phyloP scores from a whole-genome alignment of 2,888 invertebrate genomes.

The Bruchidius siliquastri region DNA sequence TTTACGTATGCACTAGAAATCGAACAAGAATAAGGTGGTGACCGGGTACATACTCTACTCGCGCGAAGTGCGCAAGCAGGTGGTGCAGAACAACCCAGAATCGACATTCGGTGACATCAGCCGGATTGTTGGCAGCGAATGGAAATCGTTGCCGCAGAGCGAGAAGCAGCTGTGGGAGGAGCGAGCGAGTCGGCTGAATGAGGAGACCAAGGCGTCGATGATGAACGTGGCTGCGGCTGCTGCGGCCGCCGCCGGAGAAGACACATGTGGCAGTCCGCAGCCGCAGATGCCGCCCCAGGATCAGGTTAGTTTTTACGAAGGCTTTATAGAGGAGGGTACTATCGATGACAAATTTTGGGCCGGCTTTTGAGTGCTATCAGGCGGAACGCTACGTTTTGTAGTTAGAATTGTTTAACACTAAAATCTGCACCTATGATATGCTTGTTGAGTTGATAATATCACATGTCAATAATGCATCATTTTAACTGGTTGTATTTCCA shows the following conservation, averaged over 20 bases:
- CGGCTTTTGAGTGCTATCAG: no score
- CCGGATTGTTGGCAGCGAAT: constrained; percentile 75
- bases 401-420: no score
- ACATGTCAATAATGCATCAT: no score
- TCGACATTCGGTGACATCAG: constrained; percentile 86
- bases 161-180: constrained; percentile 95
- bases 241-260: neutral
- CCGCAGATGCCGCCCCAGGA: constrained; percentile 33
- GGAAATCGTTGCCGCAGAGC: constrained; percentile 84
- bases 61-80: constrained; percentile 88
- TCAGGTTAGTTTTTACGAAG: constrained; percentile 37
- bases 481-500: no score
- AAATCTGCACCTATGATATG: no score
- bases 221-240: neutral
- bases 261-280: neutral
- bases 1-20: constrained; percentile 38
- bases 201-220: constrained; percentile 68
- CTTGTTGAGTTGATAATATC: no score
- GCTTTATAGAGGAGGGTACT: no score
- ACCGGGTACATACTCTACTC: constrained; percentile 98
- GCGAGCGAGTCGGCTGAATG: constrained; percentile 82
- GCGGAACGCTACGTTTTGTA: no score
- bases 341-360: no score
- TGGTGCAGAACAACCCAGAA: constrained; percentile 91
- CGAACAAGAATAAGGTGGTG: constrained; percentile 72